Conservation (phyloP, 2,888 invertebrate genomes). For the Pedicia rivosa region DNA sequence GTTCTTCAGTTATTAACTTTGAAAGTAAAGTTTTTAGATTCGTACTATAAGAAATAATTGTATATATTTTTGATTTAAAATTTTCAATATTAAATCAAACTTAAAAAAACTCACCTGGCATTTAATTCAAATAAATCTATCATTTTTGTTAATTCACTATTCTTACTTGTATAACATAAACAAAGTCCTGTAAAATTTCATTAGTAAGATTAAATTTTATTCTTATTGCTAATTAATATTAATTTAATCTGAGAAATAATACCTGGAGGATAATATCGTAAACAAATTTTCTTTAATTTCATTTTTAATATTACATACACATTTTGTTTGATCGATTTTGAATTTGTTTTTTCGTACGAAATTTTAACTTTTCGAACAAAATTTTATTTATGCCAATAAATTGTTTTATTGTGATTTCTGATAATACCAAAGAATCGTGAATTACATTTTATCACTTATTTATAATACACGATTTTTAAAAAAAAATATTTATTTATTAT, state of each 20-base stretch:
- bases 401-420: no score
- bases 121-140: constrained; percentile 48
- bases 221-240: constrained; percentile 3
- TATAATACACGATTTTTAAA: no score
- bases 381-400: no score
- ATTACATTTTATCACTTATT: no score
- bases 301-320: constrained; percentile 23
- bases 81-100: no score
- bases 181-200: constrained; percentile 37
- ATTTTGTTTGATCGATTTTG: not conserved
- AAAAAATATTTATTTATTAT: no score
- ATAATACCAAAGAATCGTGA: no score
- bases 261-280: constrained; percentile 59
- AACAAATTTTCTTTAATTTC: constrained; percentile 49
- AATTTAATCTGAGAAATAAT: constrained; percentile 11
- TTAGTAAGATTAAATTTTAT: constrained; percentile 7
- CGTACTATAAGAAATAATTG: constrained; percentile 29
- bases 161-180: constrained; percentile 42
- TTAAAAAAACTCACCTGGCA: no score
- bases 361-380: no score
- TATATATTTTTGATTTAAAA: not conserved
- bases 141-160: constrained; percentile 39
- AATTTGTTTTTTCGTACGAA: no score
- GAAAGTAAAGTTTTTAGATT: constrained; percentile 36
- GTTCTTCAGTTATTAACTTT: constrained; percentile 35